phyloP scores from a whole-genome alignment of 2,113 vertebrate genomes.

The Odontesthes bonariensis region DNA sequence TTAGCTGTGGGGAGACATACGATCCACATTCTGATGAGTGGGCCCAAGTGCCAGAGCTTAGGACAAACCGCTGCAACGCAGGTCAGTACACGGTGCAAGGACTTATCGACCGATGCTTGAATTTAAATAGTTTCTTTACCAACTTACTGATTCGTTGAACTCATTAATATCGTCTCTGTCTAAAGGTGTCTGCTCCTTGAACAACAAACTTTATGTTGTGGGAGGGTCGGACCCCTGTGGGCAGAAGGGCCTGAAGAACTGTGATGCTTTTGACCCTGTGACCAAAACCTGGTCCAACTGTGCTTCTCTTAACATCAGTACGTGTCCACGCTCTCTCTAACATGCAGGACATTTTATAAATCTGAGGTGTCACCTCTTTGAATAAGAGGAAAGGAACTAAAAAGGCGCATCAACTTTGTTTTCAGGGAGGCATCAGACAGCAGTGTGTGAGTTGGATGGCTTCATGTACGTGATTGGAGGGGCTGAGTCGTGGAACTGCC shows the following conservation, averaged over 20 bases:
- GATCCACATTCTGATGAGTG: slow-evolving; percentile 91
- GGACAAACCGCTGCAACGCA: slow-evolving; percentile 98
- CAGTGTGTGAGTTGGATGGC: slow-evolving; percentile 92
- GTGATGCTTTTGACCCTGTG: slow-evolving; percentile 95
- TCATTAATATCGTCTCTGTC: slow-evolving; percentile 1
- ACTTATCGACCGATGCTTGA: not conserved
- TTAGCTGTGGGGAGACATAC: slow-evolving; percentile 97
- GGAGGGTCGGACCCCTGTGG: slow-evolving; percentile 98
- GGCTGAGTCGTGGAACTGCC: slow-evolving; percentile 97
- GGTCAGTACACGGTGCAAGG: slow-evolving; percentile 75
- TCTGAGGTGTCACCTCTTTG: too few relatives aligned
- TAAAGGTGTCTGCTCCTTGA: slow-evolving; percentile 93
- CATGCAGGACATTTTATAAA: not conserved
- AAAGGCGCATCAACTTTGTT: not conserved
- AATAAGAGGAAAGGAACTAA: not conserved
- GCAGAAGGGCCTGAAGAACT: slow-evolving; percentile 98
- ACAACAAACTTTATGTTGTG: slow-evolving; percentile 93
- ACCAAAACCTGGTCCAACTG: slow-evolving; percentile 94
- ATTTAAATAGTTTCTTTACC: not conserved
- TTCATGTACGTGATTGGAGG: slow-evolving; percentile 95
- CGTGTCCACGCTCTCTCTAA: slow-evolving; percentile 3
- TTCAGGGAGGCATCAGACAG: slow-evolving; percentile 95
- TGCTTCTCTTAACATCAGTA: slow-evolving; percentile 95
- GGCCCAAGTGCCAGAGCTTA: slow-evolving; percentile 92
- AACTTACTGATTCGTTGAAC: fast-evolving